Conservation (phyloP, 2,113 vertebrate genomes). For the Poeciliopsis retropinna region DNA sequence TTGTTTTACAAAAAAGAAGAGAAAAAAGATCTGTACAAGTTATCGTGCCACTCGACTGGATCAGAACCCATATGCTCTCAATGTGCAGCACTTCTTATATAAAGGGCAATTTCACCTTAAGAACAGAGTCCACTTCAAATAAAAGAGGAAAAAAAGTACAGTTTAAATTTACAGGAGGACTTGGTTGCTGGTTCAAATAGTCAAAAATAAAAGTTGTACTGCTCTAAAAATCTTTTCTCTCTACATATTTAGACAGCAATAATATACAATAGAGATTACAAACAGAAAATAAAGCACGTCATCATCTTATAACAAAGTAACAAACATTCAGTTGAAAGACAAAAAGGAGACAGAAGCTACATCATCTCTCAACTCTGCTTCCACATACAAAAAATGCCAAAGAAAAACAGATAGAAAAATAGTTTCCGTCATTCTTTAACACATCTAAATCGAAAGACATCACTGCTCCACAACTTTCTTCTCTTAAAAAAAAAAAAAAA, state of each 20-base stretch:
- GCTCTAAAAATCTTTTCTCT: conserved; percentile 66
- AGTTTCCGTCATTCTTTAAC: conserved; percentile 1
- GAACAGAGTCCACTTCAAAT: conserved; percentile 75
- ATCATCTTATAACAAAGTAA: conserved; percentile 46
- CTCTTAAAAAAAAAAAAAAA: conserved; percentile 61
- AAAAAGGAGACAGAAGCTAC: conserved; percentile 57
- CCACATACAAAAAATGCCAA: neutral
- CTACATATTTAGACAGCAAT: conserved; percentile 66
- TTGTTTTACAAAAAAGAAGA: conserved; percentile 54
- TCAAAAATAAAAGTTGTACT: conserved; percentile 75
- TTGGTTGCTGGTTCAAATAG: conserved; percentile 74
- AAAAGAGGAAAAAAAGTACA: conserved; percentile 55
- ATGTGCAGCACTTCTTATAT: conserved; percentile 86
- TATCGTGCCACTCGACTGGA: conserved; percentile 64
- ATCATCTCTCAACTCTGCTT: conserved; percentile 63
- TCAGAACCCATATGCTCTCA: conserved; percentile 84
- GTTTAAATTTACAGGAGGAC: conserved; percentile 64
- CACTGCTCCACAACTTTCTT: conserved; percentile 8
- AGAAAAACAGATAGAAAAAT: neutral
- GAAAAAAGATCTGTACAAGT: conserved; percentile 65
- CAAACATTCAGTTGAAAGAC: conserved; percentile 35
- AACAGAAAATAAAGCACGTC: conserved; percentile 58
- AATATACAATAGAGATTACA: conserved; percentile 66
- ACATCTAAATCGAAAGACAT: conserved; percentile 23
- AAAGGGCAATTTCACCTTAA: conserved; percentile 84